Evolutionary conservation across 2,113 vertebrate species (phyloP).

Genomic region (Xiphorhynchus elegans): DNA sequence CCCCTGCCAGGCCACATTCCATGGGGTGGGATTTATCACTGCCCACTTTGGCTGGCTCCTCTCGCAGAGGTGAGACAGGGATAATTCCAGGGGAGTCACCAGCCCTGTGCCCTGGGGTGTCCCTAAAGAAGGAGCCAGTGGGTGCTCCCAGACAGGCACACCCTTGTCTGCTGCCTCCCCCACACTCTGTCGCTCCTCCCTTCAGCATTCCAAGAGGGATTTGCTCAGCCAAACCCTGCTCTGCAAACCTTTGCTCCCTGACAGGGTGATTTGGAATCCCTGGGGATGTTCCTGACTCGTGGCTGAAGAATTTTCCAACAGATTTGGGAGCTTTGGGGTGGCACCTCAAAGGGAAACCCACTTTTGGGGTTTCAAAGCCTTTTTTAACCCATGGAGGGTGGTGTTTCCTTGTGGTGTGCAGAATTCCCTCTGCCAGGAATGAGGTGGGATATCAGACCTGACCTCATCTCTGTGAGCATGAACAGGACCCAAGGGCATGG

Average conservation of each 20-base stretch:
- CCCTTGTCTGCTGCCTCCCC: neutral
- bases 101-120: neutral
- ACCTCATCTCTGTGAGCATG: neutral
- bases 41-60: neutral
- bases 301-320: neutral
- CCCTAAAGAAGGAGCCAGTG: neutral
- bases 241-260: no score
- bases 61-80: neutral
- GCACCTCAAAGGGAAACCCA: neutral
- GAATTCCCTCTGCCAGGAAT: neutral
- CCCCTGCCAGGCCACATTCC: fast-evolving
- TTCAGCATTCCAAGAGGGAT: neutral
- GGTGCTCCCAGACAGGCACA: neutral
- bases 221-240: neutral
- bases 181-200: neutral
- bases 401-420: fast-evolving
- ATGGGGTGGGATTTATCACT: fast-evolving
- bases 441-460: neutral
- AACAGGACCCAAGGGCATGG: neutral
- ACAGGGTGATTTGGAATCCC: neutral
- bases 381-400: fast-evolving
- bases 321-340: neutral
- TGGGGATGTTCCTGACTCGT: fast-evolving
- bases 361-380: neutral
- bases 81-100: neutral